Conservation (phyloP, 2,113 vertebrate species). For the Hippocampus mohnikei region DNA sequence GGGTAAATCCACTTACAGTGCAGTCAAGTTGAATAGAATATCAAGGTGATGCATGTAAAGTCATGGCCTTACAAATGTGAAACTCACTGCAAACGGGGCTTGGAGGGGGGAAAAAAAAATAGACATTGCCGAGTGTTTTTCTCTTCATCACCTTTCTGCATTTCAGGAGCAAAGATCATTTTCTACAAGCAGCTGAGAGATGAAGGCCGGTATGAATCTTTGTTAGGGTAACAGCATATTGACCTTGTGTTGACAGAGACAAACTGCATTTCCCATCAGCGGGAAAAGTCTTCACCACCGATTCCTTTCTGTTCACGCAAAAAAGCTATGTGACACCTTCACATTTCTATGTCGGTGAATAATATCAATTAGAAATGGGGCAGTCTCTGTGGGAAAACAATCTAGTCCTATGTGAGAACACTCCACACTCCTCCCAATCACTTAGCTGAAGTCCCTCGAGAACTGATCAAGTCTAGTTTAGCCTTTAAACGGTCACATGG, state of each 20-base stretch:
- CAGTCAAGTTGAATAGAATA: constrained; percentile 38
- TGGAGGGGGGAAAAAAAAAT: constrained; percentile 23
- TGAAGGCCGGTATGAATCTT: constrained; percentile 39
- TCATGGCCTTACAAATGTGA: constrained; percentile 24
- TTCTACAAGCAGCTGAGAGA: constrained; percentile 28
- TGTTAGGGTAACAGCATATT: constrained; percentile 52
- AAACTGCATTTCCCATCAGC: constrained; percentile 30
- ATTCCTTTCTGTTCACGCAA: constrained; percentile 23
- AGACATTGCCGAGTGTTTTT: constrained; percentile 16
- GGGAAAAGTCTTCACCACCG: constrained; percentile 19
- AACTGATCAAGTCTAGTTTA: constrained; percentile 18
- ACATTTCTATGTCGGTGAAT: constrained; percentile 11
- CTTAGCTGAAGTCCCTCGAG: constrained; percentile 22
- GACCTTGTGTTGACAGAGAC: constrained; percentile 47
- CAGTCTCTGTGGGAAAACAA: neutral
- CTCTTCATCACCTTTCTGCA: constrained; percentile 26
- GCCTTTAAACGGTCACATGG: constrained; percentile 56
- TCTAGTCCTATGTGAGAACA: neutral
- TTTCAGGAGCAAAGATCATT: constrained; percentile 33
- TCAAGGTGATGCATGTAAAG: constrained; percentile 38
- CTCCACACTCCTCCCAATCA: neutral
- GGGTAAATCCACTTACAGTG: constrained; percentile 32
- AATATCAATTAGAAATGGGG: constrained; percentile 12
- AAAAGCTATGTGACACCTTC: constrained; percentile 6
- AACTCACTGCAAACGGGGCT: constrained; percentile 27